Evolutionary conservation across 1,140 invertebrate species (phyloP).

Genomic region (Hyles euphorbiae): DNA sequence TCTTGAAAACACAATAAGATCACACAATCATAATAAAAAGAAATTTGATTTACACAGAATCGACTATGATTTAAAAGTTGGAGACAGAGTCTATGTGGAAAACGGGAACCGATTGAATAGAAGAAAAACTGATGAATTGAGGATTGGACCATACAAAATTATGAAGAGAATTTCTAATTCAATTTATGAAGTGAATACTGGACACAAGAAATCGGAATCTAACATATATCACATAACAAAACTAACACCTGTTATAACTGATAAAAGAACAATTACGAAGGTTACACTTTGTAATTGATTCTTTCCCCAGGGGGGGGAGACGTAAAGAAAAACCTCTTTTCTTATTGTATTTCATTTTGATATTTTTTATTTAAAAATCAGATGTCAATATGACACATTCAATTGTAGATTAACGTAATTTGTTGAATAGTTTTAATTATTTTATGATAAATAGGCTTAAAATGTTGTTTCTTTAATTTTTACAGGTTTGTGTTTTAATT

Average conservation of each 20-base stretch:
- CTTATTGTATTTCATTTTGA: no score
- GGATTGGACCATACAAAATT: constrained; percentile 17
- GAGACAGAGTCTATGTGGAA: constrained; percentile 12
- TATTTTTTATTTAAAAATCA: no score
- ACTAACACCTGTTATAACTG: constrained; percentile 23
- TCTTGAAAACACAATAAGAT: constrained; percentile 8
- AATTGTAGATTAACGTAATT: no score
- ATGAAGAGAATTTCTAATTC: constrained; percentile 31
- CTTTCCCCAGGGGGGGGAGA: not conserved
- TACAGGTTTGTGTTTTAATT: no score
- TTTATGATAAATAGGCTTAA: no score
- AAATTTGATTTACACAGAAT: constrained; percentile 8
- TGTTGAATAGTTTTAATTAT: no score
- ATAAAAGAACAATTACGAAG: not conserved
- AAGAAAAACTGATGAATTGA: constrained; percentile 14
- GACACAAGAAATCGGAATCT: constrained; percentile 32
- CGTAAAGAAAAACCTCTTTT: no score
- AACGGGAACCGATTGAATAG: constrained; percentile 12
- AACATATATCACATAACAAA: constrained; percentile 34
- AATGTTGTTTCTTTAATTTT: no score
- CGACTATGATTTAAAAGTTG: constrained; percentile 5
- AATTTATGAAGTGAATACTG: constrained; percentile 29
- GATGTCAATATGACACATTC: no score
- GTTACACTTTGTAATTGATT: not conserved
- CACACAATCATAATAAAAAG: constrained; percentile 12